These are phyloP conservation scores for Parapristionchus giblindavisi DNA, from an alignment of 2,888 invertebrate species.

Conservation along the genomic window DNA sequence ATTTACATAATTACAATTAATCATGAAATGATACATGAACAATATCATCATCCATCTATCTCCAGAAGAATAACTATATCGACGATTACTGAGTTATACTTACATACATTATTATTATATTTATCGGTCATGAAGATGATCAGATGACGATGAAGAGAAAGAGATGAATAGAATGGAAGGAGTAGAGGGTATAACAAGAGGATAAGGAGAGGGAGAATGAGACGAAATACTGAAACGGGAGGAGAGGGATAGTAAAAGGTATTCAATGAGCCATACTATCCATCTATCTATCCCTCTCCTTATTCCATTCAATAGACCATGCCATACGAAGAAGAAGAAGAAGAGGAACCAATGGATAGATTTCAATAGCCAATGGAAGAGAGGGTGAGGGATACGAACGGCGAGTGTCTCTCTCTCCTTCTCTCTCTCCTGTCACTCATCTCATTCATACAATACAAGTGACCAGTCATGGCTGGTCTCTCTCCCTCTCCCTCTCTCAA, in stretches of 20 bases:
- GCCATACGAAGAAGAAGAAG: not conserved
- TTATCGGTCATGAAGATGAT: not conserved
- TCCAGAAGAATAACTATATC: too few relatives aligned
- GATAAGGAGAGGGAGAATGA: not conserved
- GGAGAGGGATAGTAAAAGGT: not conserved
- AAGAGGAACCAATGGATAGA: constrained; percentile 21
- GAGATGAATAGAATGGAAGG: not conserved
- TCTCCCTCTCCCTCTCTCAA: not conserved
- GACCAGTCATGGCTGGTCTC: not conserved
- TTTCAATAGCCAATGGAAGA: too few relatives aligned
- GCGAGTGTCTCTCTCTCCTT: not conserved
- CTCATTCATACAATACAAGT: constrained; percentile 19
- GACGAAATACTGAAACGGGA: not conserved
- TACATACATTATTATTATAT: too few relatives aligned
- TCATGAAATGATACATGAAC: too few relatives aligned
- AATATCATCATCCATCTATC: too few relatives aligned
- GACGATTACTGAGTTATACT: too few relatives aligned
- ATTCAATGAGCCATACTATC: not conserved
- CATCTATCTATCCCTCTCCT: not conserved
- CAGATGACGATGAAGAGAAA: not conserved
- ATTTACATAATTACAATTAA: too few relatives aligned
- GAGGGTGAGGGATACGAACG: too few relatives aligned
- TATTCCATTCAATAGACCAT: not conserved
- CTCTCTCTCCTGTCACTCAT: not conserved
- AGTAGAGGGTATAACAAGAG: not conserved